Evolutionary conservation across 2,888 invertebrate genomes (phyloP).

Genomic region (Leucoma salicis): DNA sequence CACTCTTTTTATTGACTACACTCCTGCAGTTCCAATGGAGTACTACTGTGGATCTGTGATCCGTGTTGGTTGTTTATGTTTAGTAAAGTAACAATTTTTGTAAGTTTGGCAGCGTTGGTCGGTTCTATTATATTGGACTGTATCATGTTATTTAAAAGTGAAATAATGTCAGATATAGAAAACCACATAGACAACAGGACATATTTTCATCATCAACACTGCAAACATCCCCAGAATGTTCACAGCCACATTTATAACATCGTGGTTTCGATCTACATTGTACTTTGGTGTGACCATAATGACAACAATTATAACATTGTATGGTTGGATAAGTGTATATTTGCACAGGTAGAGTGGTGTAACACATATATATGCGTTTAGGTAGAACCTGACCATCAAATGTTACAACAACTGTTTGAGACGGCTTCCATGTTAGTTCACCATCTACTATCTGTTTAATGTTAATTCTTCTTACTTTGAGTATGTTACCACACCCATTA

Average conservation of each 20-base stretch:
- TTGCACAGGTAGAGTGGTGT: background rate
- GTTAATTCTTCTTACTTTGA: slow-evolving; percentile 1
- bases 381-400: slow-evolving; percentile 10
- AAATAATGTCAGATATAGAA: background rate
- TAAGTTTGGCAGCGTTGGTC: background rate
- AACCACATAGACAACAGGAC: background rate
- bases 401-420: slow-evolving; percentile 4
- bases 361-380: slow-evolving; percentile 1
- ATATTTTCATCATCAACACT: background rate
- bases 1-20: background rate
- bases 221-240: background rate
- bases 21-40: too few relatives aligned
- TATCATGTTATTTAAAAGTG: background rate
- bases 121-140: too few relatives aligned
- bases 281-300: too few relatives aligned
- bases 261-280: too few relatives aligned
- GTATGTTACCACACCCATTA: slow-evolving; percentile 2
- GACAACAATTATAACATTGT: too few relatives aligned
- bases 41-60: too few relatives aligned
- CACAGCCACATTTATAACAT: too few relatives aligned
- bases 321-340: background rate
- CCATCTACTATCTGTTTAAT: background rate
- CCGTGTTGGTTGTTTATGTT: too few relatives aligned
- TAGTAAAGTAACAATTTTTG: too few relatives aligned
- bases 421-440: too few relatives aligned